These are phyloP conservation scores for Lepidiolamprologus cunningtoni DNA, from an alignment of 2,113 vertebrate species.

Conservation along the genomic window DNA sequence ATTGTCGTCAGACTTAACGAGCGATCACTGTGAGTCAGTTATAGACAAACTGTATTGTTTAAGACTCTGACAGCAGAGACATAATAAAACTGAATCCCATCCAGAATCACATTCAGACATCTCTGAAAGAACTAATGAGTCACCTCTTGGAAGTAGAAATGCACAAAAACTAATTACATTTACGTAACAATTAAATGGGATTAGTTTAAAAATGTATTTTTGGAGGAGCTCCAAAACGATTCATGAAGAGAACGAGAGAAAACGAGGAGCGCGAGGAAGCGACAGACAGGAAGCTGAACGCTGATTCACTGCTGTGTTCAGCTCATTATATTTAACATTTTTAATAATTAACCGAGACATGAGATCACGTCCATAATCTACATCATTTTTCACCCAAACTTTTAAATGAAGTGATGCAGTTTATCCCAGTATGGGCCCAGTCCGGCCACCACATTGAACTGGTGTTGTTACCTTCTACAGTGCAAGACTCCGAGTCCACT, in stretches of 20 bases:
- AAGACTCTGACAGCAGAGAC: accelerated
- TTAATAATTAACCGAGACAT: not conserved
- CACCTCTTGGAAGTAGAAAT: not conserved
- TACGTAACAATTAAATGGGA: not conserved
- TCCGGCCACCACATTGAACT: not conserved
- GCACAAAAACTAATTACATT: not conserved
- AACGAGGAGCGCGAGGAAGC: not conserved
- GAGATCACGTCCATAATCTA: not conserved
- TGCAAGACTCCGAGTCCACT: not conserved
- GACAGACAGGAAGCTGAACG: not conserved
- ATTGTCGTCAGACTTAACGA: accelerated
- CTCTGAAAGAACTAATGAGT: not conserved
- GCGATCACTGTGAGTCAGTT: not conserved
- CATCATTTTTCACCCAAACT: not conserved
- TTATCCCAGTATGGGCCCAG: not conserved
- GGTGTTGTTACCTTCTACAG: not conserved
- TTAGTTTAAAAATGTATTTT: not conserved
- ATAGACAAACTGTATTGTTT: accelerated
- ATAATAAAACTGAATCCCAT: not conserved
- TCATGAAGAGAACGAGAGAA: not conserved
- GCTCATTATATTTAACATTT: not conserved
- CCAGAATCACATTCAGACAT: not conserved
- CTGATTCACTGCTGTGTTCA: not conserved
- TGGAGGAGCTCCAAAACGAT: not conserved
- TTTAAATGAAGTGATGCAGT: not conserved